Evolutionary conservation across 2,888 invertebrate species (phyloP).

Genomic region (Hedya salicella): DNA sequence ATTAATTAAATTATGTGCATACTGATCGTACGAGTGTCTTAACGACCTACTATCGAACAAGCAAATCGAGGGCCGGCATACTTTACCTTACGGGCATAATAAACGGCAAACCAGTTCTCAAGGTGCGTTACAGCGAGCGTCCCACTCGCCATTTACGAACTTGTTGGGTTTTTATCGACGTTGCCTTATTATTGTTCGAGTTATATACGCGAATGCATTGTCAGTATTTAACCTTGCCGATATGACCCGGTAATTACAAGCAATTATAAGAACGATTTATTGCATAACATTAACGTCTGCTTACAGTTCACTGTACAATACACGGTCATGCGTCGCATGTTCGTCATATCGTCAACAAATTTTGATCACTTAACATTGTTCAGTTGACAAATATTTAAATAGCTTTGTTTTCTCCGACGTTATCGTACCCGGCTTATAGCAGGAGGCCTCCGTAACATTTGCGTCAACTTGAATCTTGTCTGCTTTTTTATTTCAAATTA

Average conservation of each 20-base stretch:
- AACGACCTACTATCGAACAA: conserved; percentile 43
- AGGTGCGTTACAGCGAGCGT: conserved; percentile 45
- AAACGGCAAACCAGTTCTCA: conserved; percentile 46
- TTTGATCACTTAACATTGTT: conserved; percentile 32
- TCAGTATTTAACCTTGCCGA: conserved; percentile 68
- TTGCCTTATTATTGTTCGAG: conserved; percentile 52
- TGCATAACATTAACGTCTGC: conserved; percentile 67
- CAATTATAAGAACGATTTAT: conserved; percentile 60
- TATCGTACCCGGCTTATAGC: conserved; percentile 21
- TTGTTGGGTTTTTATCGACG: conserved; percentile 42
- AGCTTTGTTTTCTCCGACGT: conserved; percentile 30
- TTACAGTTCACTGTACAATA: conserved; percentile 20
- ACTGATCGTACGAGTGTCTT: conserved; percentile 40
- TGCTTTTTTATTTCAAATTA: conserved; percentile 14
- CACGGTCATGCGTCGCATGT: conserved; percentile 17
- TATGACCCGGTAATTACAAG: conserved; percentile 52
- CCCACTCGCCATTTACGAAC: conserved; percentile 51
- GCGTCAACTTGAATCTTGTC: conserved; percentile 12
- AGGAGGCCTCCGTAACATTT: conserved; percentile 22
- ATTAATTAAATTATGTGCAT: conserved; percentile 41
- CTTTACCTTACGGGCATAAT: conserved; percentile 41
- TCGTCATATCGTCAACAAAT: conserved; percentile 31
- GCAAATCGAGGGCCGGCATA: conserved; percentile 40
- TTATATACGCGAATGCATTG: conserved; percentile 58
- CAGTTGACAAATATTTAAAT: conserved; percentile 25